These are phyloP conservation scores for Ornithorhynchus anatinus DNA, from an alignment of 2,113 vertebrate genomes.

Conservation along the genomic window DNA sequence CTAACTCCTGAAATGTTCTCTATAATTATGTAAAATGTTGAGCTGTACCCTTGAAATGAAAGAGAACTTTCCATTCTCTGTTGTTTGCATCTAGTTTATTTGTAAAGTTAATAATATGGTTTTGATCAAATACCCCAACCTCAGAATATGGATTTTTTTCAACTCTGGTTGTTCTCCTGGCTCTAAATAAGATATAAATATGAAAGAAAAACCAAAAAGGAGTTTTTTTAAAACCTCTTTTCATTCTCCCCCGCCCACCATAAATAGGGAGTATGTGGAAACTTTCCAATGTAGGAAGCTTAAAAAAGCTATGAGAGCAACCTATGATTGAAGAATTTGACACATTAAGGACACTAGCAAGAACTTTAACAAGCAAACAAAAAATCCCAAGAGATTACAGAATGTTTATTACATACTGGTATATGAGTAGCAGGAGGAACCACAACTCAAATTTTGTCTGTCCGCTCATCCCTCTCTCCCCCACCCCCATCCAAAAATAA, in stretches of 20 bases:
- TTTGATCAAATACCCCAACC: not conserved
- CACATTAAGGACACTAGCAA: not conserved
- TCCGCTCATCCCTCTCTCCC: no score
- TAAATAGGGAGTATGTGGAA: not conserved
- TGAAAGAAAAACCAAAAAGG: no score
- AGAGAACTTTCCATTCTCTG: not conserved
- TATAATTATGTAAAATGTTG: not conserved
- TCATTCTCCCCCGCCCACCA: no score
- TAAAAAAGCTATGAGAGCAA: not conserved
- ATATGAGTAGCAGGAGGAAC: no score
- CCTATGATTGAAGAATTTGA: not conserved
- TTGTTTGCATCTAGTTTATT: not conserved
- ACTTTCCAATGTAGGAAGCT: conserved; percentile 3
- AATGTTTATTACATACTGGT: no score
- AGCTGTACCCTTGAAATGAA: not conserved
- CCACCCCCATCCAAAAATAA: no score
- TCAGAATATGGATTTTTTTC: not conserved
- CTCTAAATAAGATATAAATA: not conserved
- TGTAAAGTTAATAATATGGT: not conserved
- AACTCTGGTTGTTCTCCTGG: not conserved
- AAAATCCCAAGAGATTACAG: no score
- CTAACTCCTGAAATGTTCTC: not conserved
- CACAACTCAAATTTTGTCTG: no score
- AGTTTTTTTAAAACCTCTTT: no score
- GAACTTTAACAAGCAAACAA: no score